phyloP scores from a whole-genome alignment of 2,888 invertebrate species.

The Pyrocoelia pectoralis region DNA sequence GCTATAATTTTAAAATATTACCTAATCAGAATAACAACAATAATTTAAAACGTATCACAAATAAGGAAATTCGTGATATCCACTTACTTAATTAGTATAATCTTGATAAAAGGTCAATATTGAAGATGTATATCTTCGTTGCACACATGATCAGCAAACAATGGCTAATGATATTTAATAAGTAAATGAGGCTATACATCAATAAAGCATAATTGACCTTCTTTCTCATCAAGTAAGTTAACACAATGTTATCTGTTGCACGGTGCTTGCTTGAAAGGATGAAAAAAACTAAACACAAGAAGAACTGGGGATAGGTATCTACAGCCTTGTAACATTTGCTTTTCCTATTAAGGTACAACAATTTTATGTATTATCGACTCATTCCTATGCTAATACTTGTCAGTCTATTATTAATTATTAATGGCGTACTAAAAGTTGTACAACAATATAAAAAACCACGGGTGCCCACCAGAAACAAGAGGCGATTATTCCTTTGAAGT shows the following conservation, averaged over 20 bases:
- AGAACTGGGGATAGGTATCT: conserved; percentile 24
- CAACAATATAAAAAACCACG: conserved; percentile 14
- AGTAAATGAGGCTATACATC: conserved; percentile 33
- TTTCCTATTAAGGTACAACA: conserved; percentile 30
- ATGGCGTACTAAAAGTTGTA: conserved; percentile 29
- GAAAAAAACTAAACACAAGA: not conserved
- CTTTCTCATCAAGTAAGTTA: conserved; percentile 32
- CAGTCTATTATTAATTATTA: conserved; percentile 28
- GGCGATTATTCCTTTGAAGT: not conserved
- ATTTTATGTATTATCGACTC: conserved; percentile 28
- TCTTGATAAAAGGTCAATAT: conserved; percentile 30
- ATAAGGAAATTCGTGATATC: conserved; percentile 27
- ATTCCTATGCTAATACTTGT: conserved; percentile 24
- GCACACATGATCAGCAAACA: conserved; percentile 30
- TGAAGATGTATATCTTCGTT: conserved; percentile 28
- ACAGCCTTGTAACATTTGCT: conserved; percentile 31
- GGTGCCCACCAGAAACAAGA: conserved; percentile 8
- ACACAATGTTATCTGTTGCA: conserved; percentile 32
- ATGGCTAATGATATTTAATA: conserved; percentile 34
- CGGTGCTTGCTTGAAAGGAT: conserved; percentile 21
- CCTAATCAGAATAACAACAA: conserved; percentile 4
- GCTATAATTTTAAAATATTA: conserved; percentile 11
- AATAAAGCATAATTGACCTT: conserved; percentile 31
- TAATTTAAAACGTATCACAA: conserved; percentile 32
- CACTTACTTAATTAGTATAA: conserved; percentile 27